Evolutionary conservation across 2,113 vertebrate species (phyloP).

Genomic region (Nothoprocta pentlandii): DNA sequence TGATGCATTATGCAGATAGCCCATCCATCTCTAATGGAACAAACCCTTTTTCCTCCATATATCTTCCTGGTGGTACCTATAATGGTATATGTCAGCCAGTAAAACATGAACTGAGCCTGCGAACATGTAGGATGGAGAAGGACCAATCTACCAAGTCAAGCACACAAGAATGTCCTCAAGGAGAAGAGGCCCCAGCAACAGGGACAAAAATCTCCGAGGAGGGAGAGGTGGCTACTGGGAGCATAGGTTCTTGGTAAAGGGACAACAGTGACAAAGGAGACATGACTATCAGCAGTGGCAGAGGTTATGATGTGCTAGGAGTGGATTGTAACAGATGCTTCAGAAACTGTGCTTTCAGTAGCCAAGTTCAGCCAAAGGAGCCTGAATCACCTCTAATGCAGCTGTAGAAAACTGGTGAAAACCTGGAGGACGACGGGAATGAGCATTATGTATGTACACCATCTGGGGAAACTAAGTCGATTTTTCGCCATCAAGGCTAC

Average conservation of each 20-base stretch:
- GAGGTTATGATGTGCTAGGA: not conserved
- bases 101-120: not conserved
- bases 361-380: not conserved
- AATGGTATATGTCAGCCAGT: not conserved
- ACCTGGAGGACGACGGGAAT: not conserved
- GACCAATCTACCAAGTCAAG: not conserved
- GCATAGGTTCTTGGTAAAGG: not conserved
- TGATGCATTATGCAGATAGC: not conserved
- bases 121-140: not conserved
- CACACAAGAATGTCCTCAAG: accelerated
- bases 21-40: not conserved
- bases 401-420: not conserved
- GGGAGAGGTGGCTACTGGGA: accelerated
- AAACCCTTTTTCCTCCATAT: not conserved
- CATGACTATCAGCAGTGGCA: not conserved
- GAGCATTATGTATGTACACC: not conserved
- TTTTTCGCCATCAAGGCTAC: not conserved
- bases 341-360: not conserved
- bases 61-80: not conserved
- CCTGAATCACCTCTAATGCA: not conserved
- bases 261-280: not conserved
- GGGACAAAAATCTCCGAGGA: not conserved
- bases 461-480: not conserved
- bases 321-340: not conserved
- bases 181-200: not conserved